Evolutionary conservation across 2,888 invertebrate genomes (phyloP), one percentile per base, ranked within the genome.

Genomic region (Polymixis flavicincta): DNA sequence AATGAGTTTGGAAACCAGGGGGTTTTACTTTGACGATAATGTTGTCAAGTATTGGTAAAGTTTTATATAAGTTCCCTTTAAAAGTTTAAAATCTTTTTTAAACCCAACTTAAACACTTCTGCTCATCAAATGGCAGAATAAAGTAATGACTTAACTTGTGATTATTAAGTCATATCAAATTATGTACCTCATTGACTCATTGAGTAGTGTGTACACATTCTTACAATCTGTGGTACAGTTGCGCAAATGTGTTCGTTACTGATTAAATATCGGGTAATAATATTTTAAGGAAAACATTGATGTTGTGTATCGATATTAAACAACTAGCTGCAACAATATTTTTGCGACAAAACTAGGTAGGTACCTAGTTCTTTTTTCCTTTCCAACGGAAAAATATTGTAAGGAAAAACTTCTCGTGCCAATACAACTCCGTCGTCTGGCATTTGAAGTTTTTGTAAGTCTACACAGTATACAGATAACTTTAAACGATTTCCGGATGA

Each of bases 401-500:
- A 61, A 64, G 77, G 66, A 72, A 78, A 86, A 78, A 57, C 52
- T 70, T 83, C 54, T 65, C 59, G 65, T 45, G 64, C 52, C 72
- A 72, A n/a, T 57, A 14, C 19, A 70, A 68, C 70, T 77, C 32
- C 22, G 71, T 61, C 25, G 68, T 65, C 76, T 61, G 55, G 55
- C 25, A 80, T 80, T 81, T 74, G 25, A 74, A 76, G 70, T 85
- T 85, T 66, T 64, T 82, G 37, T 60, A 52, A 25, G 67, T 65
- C 66, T 59, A n/a, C 25, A 61, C 45, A 57, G 28, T 32, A 55
- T 28, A 48, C 48, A 60, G 63, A 72, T 67, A 85, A 85, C 65
- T 71, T 74, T 82, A 85, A 83, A 82, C 82, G 78, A 83, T 85
- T 78, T 85, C 83, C 74, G 78, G 55, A 67, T 57, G 83, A 74